These are phyloP conservation scores for Poecilia gillii DNA, from an alignment of 2,797 vertebrate species.

Conservation along the genomic window DNA sequence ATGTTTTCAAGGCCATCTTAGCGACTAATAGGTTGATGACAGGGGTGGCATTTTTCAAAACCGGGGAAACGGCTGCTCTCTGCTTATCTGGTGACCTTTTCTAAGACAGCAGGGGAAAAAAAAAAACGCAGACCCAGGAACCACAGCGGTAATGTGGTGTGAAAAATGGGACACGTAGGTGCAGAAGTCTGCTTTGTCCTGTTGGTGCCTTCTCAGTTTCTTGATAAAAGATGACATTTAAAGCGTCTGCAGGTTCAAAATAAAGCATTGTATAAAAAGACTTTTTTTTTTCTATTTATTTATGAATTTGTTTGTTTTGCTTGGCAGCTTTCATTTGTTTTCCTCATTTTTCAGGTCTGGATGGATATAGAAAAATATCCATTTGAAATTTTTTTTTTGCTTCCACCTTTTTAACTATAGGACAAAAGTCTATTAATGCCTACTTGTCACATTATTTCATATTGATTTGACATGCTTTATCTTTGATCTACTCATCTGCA, in stretches of 20 bases:
- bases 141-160: not conserved
- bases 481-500: not conserved
- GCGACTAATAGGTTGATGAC: conserved; percentile 13
- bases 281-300: not conserved
- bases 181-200: conserved; percentile 11
- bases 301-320: too few species aligned
- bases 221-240: conserved; percentile 23
- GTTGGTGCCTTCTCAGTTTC: not conserved
- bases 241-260: not conserved
- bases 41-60: conserved; percentile 19
- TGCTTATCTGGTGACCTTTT: conserved; percentile 25
- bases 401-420: not conserved
- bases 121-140: not conserved
- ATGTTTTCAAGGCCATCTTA: not conserved
- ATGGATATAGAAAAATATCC: not conserved
- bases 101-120: conserved; percentile 20
- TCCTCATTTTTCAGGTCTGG: not conserved
- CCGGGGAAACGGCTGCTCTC: conserved; percentile 7
- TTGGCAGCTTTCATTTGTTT: not conserved
- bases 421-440: not conserved
- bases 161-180: not conserved
- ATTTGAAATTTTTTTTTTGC: not conserved
- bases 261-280: not conserved
- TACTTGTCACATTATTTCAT: not conserved
- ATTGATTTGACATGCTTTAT: not conserved